Base-by-base conservation (phyloP, 1,140 invertebrate species). In the Dendroctonus valens region DNA sequence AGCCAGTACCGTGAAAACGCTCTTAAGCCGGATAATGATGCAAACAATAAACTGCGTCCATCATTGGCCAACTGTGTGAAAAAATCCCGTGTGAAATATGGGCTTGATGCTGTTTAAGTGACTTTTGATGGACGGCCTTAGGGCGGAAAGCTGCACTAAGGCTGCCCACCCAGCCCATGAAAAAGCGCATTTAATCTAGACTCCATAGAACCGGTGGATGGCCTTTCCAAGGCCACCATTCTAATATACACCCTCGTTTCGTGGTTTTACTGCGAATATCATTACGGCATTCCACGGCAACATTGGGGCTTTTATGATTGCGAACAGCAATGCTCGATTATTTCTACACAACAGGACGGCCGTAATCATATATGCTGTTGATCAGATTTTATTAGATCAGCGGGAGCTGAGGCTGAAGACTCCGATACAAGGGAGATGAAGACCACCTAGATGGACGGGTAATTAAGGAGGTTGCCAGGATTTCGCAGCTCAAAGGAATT, bases 371-470 rank as follows among this genome's bases (percentile, higher is more conserved):
- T 52, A 52, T 37, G 50, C 37, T 52, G 9, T 26, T 52, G n/a
- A 52, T 52, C 26, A 57, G 41, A 38, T 57, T 57, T 57, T 57
- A 38, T 51, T 38, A 14, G 41, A 52, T 39, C 59, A 62, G 50
- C 61, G 42, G 26, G 50, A 44, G 61, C 49, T 52, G 50, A 26
- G 26, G 26, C 26, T 26, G 26, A 26, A 26, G n/a, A n/a, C n/a
- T n/a, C n/a, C n/a, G n/a, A n/a, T n/a, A n/a, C n/a, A n/a, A n/a
- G n/a, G n/a, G n/a, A n/a, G n/a, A n/a, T n/a, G n/a, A n/a, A n/a
- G 26, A 26, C 26, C 26, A 26, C 26, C 26, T 26, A 26, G 26
- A 26, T 26, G 26, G 26, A 26, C 3, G 26, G 26, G 1, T 26
- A 26, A 26, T 26, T 26, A 26, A 1, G 26, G 26, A 26, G 26